These are phyloP conservation scores for Yponomeuta malinellus DNA, from an alignment of 2,888 invertebrate species.

Conservation along the genomic window DNA sequence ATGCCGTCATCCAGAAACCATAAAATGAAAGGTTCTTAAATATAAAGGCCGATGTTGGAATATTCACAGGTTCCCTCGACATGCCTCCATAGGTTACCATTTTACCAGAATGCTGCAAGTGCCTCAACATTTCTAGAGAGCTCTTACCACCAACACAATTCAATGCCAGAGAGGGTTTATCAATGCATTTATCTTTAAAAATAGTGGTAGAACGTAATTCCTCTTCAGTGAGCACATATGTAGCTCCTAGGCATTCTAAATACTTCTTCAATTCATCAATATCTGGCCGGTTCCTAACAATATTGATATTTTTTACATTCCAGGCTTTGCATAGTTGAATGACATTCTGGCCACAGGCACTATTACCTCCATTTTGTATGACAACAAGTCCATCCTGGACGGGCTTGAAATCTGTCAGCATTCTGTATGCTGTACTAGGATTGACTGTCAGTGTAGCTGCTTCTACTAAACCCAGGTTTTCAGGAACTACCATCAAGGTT, in stretches of 20 bases:
- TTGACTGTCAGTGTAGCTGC: constrained; percentile 95
- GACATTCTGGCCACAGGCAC: constrained; percentile 96
- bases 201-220: constrained; percentile 56
- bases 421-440: constrained; percentile 96
- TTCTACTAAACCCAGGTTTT: constrained; percentile 80
- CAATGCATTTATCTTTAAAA: constrained; percentile 66
- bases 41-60: constrained; percentile 85
- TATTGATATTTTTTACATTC: constrained; percentile 87
- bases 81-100: constrained; percentile 99
- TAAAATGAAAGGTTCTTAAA: constrained; percentile 90
- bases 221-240: constrained; percentile 84
- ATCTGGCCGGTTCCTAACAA: constrained; percentile 89
- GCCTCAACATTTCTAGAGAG: constrained; percentile 88
- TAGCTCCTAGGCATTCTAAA: constrained; percentile 87
- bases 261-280: constrained; percentile 81
- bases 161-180: constrained; percentile 87
- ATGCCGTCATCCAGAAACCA: constrained; percentile 98
- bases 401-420: constrained; percentile 93
- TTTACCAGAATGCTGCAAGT: constrained; percentile 83
- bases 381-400: constrained; percentile 85
- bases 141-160: constrained; percentile 97
- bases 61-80: constrained; percentile 94
- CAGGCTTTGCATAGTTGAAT: constrained; percentile 92
- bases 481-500: constrained; percentile 81
- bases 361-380: constrained; percentile 98